Conservation (phyloP, 2,888 invertebrate species). For the Athalia circularis region DNA sequence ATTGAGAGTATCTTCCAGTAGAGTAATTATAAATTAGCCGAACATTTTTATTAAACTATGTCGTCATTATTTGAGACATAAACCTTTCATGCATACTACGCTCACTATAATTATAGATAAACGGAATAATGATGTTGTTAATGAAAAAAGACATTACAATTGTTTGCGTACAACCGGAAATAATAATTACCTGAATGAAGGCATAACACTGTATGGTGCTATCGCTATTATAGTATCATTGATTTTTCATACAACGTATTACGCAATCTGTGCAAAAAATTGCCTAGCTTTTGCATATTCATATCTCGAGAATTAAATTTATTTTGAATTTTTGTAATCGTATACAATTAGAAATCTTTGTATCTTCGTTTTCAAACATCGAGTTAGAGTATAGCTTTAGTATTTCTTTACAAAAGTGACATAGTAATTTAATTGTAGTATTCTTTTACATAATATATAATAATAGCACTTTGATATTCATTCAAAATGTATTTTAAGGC, state of each 20-base stretch:
- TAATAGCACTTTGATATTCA: conserved; percentile 26
- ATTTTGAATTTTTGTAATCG: conserved; percentile 10
- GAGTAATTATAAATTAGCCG: conserved; percentile 1
- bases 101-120: not conserved
- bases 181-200: not conserved
- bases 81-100: conserved; percentile 6
- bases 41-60: not conserved
- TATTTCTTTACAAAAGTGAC: conserved; percentile 32
- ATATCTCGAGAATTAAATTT: conserved; percentile 28
- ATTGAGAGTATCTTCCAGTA: conserved; percentile 3
- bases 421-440: conserved; percentile 36
- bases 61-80: conserved; percentile 6
- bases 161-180: not conserved
- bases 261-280: conserved; percentile 11
- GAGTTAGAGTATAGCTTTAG: conserved; percentile 24
- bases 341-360: conserved; percentile 3
- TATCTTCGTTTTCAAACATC: conserved; percentile 27
- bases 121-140: conserved; percentile 20
- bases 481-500: conserved; percentile 3
- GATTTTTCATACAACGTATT: conserved; percentile 28
- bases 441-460: conserved; percentile 18
- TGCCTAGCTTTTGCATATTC: conserved; percentile 35
- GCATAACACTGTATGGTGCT: not conserved
- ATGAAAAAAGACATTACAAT: conserved; percentile 24
- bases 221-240: conserved; percentile 16